Conservation (phyloP, 2,113 vertebrate species). For the Heteronetta atricapilla region DNA sequence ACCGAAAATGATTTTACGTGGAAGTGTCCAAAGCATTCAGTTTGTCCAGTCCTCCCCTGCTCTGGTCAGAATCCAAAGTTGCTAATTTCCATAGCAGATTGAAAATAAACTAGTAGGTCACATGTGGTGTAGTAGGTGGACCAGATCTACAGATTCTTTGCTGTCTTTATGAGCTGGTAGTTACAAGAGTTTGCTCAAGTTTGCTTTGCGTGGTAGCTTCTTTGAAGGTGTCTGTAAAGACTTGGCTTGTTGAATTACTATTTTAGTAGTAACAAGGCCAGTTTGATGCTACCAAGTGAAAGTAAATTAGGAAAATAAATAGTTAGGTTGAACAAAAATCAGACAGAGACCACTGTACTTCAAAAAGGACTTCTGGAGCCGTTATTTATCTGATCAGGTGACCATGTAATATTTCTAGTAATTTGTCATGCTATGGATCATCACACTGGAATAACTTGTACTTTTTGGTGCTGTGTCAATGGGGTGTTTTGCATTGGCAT, state of each 20-base stretch:
- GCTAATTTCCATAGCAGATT: neutral
- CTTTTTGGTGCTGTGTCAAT: neutral
- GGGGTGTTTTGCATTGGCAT: neutral
- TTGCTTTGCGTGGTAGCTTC: neutral
- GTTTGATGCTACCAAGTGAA: constrained; percentile 12
- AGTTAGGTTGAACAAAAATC: neutral
- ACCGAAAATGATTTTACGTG: neutral
- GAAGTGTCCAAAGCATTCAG: neutral
- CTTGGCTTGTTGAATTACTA: neutral
- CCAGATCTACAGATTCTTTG: neutral
- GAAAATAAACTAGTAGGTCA: neutral
- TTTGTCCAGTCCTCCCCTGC: neutral
- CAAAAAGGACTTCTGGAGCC: neutral
- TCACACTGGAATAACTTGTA: neutral
- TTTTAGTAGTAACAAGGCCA: neutral
- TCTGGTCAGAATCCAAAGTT: neutral
- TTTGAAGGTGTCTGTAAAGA: neutral
- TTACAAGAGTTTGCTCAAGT: neutral
- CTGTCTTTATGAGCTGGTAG: neutral
- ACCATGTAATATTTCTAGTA: neutral
- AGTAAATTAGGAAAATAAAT: neutral
- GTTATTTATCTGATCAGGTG: neutral
- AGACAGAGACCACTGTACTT: neutral
- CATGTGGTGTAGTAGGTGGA: neutral
- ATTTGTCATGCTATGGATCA: neutral